These are phyloP conservation scores for Galerucella calmariensis DNA, from an alignment of 2,888 invertebrate species.

Conservation along the genomic window DNA sequence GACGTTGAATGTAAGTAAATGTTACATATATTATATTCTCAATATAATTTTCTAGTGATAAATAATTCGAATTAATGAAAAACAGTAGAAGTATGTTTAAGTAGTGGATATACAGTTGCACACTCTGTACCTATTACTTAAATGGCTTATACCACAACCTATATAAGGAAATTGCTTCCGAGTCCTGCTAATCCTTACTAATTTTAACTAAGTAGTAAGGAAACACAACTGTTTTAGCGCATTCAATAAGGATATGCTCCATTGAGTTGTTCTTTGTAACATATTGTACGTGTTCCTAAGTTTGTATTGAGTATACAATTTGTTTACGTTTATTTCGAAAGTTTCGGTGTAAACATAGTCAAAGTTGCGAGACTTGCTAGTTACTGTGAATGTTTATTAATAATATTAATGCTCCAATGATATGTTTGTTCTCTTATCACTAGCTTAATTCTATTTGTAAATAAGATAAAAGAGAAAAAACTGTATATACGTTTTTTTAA, in stretches of 20 bases:
- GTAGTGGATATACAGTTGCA: no score
- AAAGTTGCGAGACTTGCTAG: background rate
- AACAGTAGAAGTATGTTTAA: no score
- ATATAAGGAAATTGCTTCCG: background rate
- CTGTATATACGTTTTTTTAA: no score
- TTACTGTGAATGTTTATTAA: no score
- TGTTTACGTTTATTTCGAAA: slow-evolving; percentile 18
- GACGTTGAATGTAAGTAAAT: slow-evolving; percentile 87
- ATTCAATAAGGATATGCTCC: background rate
- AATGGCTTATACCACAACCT: background rate
- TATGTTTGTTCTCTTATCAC: no score
- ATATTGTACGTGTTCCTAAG: background rate
- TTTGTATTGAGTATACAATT: slow-evolving; percentile 15
- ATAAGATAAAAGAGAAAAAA: no score
- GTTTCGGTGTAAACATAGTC: slow-evolving; percentile 18
- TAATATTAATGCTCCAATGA: no score
- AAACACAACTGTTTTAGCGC: background rate
- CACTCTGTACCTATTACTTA: background rate
- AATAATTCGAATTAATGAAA: no score
- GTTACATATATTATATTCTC: slow-evolving; percentile 46
- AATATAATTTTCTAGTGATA: slow-evolving; percentile 36
- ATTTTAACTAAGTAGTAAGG: background rate
- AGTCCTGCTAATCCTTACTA: background rate
- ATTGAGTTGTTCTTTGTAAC: background rate
- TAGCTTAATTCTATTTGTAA: no score